These are phyloP conservation scores for Cephonodes hylas DNA, from an alignment of 2,888 invertebrate species.

Conservation along the genomic window DNA sequence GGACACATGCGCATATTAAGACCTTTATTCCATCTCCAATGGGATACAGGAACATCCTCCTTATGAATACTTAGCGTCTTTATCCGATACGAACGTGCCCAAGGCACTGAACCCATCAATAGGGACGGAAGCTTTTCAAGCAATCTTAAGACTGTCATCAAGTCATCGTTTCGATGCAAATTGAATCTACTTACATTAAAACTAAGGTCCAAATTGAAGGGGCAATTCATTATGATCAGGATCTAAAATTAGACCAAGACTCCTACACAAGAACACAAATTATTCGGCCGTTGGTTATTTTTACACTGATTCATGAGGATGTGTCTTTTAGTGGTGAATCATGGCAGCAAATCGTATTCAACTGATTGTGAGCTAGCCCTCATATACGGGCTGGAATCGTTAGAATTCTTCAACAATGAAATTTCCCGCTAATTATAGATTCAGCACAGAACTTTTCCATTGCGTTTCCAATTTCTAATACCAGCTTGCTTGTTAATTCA, in stretches of 20 bases:
- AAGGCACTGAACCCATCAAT: conserved; percentile 1
- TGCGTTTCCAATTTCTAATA: background rate
- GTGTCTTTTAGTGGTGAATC: conserved; percentile 37
- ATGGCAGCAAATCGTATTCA: conserved; percentile 17
- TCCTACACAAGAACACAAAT: conserved; percentile 38
- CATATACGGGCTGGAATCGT: background rate
- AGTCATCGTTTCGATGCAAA: background rate
- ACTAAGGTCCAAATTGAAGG: conserved; percentile 8
- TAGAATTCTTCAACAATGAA: background rate
- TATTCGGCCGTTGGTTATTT: conserved; percentile 45
- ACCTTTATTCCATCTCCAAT: background rate
- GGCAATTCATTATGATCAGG: conserved; percentile 13
- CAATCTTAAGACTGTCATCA: background rate
- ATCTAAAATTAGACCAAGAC: conserved; percentile 49
- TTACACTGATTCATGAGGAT: conserved; percentile 43
- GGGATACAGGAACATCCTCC: background rate
- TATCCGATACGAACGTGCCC: background rate
- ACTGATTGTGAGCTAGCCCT: background rate
- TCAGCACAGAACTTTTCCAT: background rate
- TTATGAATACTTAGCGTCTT: background rate
- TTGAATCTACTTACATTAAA: background rate
- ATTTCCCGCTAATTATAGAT: background rate
- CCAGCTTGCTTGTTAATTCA: no score
- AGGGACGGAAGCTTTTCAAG: background rate
- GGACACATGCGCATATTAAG: no score